Base-by-base conservation (phyloP, 2,888 invertebrate genomes). In the Microplitis manilae region DNA sequence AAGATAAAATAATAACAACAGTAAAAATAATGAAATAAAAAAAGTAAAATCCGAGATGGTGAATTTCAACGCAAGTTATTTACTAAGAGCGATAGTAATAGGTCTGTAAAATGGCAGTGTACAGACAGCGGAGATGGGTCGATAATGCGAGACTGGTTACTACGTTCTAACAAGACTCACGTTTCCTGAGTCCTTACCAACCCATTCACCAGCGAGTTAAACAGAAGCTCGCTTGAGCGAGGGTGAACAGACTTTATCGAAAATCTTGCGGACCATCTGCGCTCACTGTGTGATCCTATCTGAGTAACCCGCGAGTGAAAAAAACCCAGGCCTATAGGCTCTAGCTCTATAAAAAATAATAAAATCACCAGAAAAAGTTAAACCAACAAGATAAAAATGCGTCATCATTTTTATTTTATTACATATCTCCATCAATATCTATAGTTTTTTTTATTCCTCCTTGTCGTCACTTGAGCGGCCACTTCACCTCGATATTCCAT, bases 161-260 rank as follows among this genome's bases (percentile, higher is more conserved):
- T 38, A n/a, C 65, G 75, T 79, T 68, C 80, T 84, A 86, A 86
- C 85, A 82, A 86, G 84, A 83, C 81, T 82, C 78, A 79, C 69
- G 79, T 81, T 84, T 84, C 83, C 82, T 76, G 77, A 79, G 68
- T 74, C 79, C 79, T 82, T 82, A 81, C 79, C 80, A 41, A 50
- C 9, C 30, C 41, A 8, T 41, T 71, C 61, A 61, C 39, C 60
- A 60, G 50, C 13, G 50, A 30, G 30, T 65, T 62, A 69, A 1
- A n/a, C 41, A 30, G 30, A 74, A 17, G 61, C 39, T 17, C 17
- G 79, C 79, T 75, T 79, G 69, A 68, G 65, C 68, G 76, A 74
- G 76, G 81, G 78, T 80, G 80, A 84, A 83, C 82, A 69, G 81
- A 78, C 79, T 81, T 85, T 87, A 86, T 86, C 87, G 76, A 50